Base-by-base conservation (phyloP, 2,888 invertebrate species). In the Ennomos erosarius region DNA sequence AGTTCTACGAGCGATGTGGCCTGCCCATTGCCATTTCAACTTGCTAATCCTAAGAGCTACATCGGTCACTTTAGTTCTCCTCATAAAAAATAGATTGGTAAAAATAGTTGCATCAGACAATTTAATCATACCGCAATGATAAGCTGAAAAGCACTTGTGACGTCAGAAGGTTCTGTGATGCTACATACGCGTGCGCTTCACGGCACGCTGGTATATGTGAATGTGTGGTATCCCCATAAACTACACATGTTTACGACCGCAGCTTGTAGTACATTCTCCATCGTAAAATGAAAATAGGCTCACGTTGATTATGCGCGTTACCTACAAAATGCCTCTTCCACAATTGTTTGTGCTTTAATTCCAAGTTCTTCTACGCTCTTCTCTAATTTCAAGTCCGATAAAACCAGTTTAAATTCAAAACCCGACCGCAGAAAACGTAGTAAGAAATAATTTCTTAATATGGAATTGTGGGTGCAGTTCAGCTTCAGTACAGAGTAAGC, bases 211-310 rank as follows among this genome's bases (percentile, higher is more conserved):
- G 49, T 52, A 43, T 13, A 49, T 48, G 47, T 48, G 43, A 33
- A 47, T 64, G 70, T 73, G 67, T 64, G 65, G 62, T 65, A 67
- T 58, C 59, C 67, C 80, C 82, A 75, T 85, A 85, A 87, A 87
- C 74, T 76, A 81, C 77, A 75, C 76, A 82, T 80, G 81, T 86
- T 86, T 87, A 87, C 81, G 82, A 80, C 72, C 74, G 67, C 68
- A 68, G 69, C 67, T 56, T 66, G 64, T 59, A 59, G 74, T 70
- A 78, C 81, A 76, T 74, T 75, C 64, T 67, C 72, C 71, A 78
- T 84, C 84, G 82, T 86, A 84, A 87, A 87, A 84, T 79, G 73
- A 69, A 80, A 80, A 85, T 80, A 83, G 77, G 76, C 75, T 69
- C 65, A 59, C 66, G 68, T 77, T 82, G 76, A 83, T 86, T 84